Evolutionary conservation across 2,888 invertebrate genomes (phyloP), one percentile per base, ranked within the genome.

Genomic region (Stictocephala bisonia): DNA sequence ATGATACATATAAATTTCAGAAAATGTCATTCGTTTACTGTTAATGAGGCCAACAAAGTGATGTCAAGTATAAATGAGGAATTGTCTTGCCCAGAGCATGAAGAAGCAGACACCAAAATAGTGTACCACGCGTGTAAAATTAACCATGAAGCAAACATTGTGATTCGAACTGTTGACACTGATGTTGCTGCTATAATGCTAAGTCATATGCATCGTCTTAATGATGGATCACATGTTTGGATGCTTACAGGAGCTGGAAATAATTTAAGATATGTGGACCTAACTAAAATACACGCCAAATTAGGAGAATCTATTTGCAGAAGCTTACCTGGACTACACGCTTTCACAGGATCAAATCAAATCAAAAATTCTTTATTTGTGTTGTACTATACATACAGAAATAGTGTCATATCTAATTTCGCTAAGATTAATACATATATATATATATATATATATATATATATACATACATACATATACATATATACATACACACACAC

Each of bases 91-190:
- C 50, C 29, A 22, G 71, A 75, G 22, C 79, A 80, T 44, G 78
- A 79, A 75, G 78, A 80, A 74, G 79, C 79, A 20, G 79, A 79
- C 72, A 79, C 77, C 7, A 79, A 78, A 72, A 79, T 77, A 15
- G 74, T 75, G 41, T 78, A 64, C 74, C 71, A 71, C 70, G 67
- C 74, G 24, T 78, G 79, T 58, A 76, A 70, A 41, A 73, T 79
- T 13, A 27, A 58, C 58, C 64, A 74, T 50, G 72, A 77, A 35
- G 75, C 26, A 1, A 73, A 56, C 27, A 58, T 68, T 7, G 48
- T 68, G 1, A 18, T 73, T 1, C 35, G 41, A 41, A 68, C 67
- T 15, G n/a, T 11, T 11, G 73, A 73, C 40, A 73, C 73, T 2
- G 73, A 73, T 44, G 66, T 73, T 20, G 29, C 58, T 4, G 58